These are phyloP conservation scores for Telenomus remus DNA, from an alignment of 1,140 invertebrate species.

Conservation along the genomic window DNA sequence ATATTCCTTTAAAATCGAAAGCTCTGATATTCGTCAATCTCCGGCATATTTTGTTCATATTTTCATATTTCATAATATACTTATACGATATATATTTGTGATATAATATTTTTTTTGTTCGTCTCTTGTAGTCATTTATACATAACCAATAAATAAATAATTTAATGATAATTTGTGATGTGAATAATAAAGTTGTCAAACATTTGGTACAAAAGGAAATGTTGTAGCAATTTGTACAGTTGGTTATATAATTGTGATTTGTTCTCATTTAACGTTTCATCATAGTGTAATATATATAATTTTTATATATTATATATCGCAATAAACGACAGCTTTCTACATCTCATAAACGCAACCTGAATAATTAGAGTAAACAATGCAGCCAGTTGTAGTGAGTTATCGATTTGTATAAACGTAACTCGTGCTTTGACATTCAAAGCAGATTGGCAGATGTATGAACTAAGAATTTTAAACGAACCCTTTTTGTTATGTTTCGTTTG, in stretches of 20 bases:
- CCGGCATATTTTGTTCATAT: constrained; percentile 32
- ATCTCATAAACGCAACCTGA: constrained; percentile 46
- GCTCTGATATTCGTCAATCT: constrained; percentile 37
- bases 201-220: constrained; percentile 39
- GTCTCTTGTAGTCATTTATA: constrained; percentile 45
- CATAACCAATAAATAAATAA: constrained; percentile 8
- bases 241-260: constrained; percentile 22
- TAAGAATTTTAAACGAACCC: constrained; percentile 49
- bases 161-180: constrained; percentile 10
- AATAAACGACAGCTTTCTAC: constrained; percentile 33
- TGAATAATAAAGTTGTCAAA: neutral
- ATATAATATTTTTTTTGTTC: constrained; percentile 13
- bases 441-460: constrained; percentile 47
- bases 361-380: constrained; percentile 47
- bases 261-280: constrained; percentile 33
- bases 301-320: constrained; percentile 13
- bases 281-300: constrained; percentile 24
- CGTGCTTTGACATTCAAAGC: constrained; percentile 38
- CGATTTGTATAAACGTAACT: constrained; percentile 52
- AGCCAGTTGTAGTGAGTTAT: constrained; percentile 36
- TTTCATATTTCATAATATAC: neutral
- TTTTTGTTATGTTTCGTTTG: constrained; percentile 39
- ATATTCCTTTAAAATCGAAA: constrained; percentile 47
- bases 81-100: constrained; percentile 16
- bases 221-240: constrained; percentile 40